Conservation (phyloP, 1,140 invertebrate genomes). For the Aricia agestis region DNA sequence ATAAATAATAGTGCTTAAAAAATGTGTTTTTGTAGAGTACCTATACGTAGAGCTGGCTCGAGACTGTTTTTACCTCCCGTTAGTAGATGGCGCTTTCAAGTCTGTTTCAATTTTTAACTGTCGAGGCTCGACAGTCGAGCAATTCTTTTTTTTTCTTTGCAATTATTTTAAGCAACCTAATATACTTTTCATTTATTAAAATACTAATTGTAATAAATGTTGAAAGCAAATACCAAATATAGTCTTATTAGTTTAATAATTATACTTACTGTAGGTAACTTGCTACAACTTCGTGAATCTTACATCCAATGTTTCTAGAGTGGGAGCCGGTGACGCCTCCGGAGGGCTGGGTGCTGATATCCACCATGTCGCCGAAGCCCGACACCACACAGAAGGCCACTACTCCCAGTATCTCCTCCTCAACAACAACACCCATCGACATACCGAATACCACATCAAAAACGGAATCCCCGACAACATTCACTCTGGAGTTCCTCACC, state of each 20-base stretch:
- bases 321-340: slow-evolving; percentile 78
- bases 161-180: no score
- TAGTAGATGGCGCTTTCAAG: background rate
- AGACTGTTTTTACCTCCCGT: background rate
- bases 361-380: slow-evolving; percentile 58
- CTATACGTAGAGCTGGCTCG: background rate
- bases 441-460: slow-evolving; percentile 30
- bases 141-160: no score
- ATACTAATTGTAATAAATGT: no score
- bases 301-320: slow-evolving; percentile 42
- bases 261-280: no score
- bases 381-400: slow-evolving; percentile 46
- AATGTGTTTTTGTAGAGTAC: background rate
- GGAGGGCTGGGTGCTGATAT: slow-evolving; percentile 80
- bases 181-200: no score
- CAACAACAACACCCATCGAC: slow-evolving; percentile 25
- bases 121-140: no score
- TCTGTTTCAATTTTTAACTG: no score
- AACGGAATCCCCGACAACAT: slow-evolving; percentile 30
- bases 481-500: slow-evolving; percentile 27
- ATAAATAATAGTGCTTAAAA: background rate
- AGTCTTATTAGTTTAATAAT: no score
- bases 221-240: no score
- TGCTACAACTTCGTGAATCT: no score
- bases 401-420: slow-evolving; percentile 30